Percentiles rank a stretch among this genome's conserved stretches.
Evolutionary conservation across 2,113 vertebrate species (phyloP).

Genomic region (Pseudopodoces humilis): DNA sequence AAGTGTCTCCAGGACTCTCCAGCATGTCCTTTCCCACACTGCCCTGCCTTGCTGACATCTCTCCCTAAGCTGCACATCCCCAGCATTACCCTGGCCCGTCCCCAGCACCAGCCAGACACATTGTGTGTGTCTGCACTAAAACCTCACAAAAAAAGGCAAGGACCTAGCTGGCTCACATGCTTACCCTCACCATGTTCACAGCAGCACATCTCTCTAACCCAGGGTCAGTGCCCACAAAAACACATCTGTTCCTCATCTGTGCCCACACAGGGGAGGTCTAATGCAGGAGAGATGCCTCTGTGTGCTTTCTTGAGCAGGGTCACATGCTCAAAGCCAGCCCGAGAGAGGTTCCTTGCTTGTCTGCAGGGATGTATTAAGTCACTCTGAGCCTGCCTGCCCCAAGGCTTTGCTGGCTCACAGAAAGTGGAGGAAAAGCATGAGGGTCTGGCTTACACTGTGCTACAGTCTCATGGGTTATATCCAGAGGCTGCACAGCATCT

Average conservation of each 20-base stretch:
- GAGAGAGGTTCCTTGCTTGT: not conserved
- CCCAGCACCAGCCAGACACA: not conserved
- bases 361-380: not conserved
- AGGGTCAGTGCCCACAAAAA: not conserved
- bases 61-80: not conserved
- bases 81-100: not conserved
- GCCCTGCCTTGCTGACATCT: not conserved
- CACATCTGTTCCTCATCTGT: not conserved
- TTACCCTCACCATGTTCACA: not conserved
- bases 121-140: not conserved
- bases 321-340: not conserved
- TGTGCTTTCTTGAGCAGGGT: not conserved
- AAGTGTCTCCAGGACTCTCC: not conserved
- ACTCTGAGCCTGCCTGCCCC: fast-evolving
- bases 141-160: not conserved
- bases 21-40: not conserved
- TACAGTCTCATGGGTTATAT: not conserved
- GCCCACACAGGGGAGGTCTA: not conserved
- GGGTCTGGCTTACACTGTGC: not conserved
- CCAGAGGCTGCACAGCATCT: not conserved
- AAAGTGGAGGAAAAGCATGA: not conserved
- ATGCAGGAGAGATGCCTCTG: not conserved
- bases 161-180: not conserved
- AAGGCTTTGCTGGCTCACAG: not conserved
- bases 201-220: not conserved